These are phyloP conservation scores for Rhinogobio ventralis DNA, from an alignment of 2,797 vertebrate genomes.

Conservation along the genomic window DNA sequence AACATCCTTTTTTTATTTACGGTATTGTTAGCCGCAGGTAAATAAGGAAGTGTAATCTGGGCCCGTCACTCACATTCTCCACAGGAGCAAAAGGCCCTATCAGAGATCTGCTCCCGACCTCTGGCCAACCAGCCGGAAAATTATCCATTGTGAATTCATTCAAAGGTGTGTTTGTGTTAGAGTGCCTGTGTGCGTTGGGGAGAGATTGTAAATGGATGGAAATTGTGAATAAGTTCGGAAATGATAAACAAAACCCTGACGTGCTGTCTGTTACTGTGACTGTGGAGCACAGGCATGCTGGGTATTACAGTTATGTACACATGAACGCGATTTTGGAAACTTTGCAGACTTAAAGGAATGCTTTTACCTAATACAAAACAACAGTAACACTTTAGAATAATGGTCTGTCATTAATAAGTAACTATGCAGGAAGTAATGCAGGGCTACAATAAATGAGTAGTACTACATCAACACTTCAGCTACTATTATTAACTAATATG, in stretches of 20 bases:
- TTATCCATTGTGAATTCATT: conserved; percentile 64
- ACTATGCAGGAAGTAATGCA: too few species aligned
- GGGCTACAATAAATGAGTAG: too few species aligned
- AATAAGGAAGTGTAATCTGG: conserved; percentile 72
- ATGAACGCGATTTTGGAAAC: background rate
- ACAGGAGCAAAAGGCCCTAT: conserved; percentile 47
- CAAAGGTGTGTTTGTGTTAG: conserved; percentile 46
- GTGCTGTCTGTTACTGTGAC: conserved; percentile 8
- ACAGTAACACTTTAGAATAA: too few species aligned
- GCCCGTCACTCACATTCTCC: conserved; percentile 59
- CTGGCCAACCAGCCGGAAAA: conserved; percentile 63
- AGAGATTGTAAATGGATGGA: conserved; percentile 36
- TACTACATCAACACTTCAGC: too few species aligned
- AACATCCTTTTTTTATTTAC: conserved; percentile 66
- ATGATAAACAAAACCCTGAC: conserved; percentile 35
- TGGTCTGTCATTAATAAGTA: too few species aligned
- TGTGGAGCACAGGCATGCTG: background rate
- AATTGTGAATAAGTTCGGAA: conserved; percentile 41
- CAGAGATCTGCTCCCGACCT: conserved; percentile 57
- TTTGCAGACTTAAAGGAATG: background rate
- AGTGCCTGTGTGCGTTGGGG: conserved; percentile 29
- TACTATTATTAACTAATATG: too few species aligned
- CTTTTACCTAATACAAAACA: background rate
- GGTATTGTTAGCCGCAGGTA: conserved; percentile 67
- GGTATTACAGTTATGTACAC: background rate